These are phyloP conservation scores for Omphaloscelis lunosa DNA, from an alignment of 2,888 invertebrate genomes.

Conservation along the genomic window DNA sequence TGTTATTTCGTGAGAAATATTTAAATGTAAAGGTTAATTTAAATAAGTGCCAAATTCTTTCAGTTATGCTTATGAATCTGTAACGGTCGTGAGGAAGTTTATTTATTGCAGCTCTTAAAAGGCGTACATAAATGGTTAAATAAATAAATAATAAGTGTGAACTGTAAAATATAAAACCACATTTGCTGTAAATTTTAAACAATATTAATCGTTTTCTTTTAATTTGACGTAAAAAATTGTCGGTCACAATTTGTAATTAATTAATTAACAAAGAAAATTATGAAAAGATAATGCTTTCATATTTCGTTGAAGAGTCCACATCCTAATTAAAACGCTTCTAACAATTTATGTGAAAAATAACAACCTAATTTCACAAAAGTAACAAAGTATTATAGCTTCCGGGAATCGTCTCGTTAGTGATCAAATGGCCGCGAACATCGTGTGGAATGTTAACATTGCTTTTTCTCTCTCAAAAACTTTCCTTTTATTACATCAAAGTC, in stretches of 20 bases:
- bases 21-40: conserved; percentile 33
- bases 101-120: not conserved
- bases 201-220: conserved; percentile 1
- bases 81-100: conserved; percentile 14
- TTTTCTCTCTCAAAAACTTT: conserved; percentile 78
- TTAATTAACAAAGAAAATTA: conserved; percentile 40
- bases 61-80: conserved; percentile 13
- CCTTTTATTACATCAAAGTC: conserved; percentile 84
- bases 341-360: conserved; percentile 80
- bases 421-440: conserved; percentile 81
- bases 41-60: conserved; percentile 33
- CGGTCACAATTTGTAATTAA: conserved; percentile 45
- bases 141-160: not conserved
- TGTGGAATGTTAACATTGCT: conserved; percentile 83
- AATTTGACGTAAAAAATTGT: conserved; percentile 23
- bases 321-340: conserved; percentile 75
- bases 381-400: conserved; percentile 85
- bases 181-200: conserved; percentile 5
- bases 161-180: not conserved
- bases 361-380: conserved; percentile 80
- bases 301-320: conserved; percentile 52
- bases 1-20: conserved; percentile 56
- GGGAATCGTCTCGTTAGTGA: conserved; percentile 85
- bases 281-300: conserved; percentile 47
- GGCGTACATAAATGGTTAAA: no score